These are phyloP conservation scores for Hestina assimilis DNA, from an alignment of 1,140 invertebrate genomes.

Conservation along the genomic window DNA sequence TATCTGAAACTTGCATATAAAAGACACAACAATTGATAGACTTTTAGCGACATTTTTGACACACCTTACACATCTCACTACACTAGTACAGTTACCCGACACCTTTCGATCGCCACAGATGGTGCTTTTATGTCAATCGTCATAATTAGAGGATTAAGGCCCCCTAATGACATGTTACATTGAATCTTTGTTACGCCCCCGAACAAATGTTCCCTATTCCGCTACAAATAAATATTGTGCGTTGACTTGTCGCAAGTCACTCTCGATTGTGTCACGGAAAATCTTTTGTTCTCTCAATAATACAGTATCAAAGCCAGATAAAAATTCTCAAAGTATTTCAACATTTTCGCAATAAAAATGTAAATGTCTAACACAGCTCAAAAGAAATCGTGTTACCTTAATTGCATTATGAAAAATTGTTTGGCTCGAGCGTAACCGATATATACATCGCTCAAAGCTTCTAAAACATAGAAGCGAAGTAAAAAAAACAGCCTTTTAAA, in stretches of 20 bases:
- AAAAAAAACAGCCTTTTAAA: constrained; percentile 74
- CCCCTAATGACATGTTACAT: constrained; percentile 74
- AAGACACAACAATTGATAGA: background rate
- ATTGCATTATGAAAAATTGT: constrained; percentile 57
- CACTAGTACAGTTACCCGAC: constrained; percentile 54
- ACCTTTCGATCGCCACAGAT: constrained; percentile 69
- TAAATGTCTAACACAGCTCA: background rate
- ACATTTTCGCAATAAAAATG: background rate
- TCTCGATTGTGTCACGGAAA: constrained; percentile 31
- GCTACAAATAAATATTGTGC: constrained; percentile 61
- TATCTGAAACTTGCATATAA: background rate
- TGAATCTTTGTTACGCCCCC: constrained; percentile 67
- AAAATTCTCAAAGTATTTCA: background rate
- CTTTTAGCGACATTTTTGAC: background rate
- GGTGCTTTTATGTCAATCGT: constrained; percentile 75
- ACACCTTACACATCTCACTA: background rate
- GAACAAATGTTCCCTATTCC: constrained; percentile 61
- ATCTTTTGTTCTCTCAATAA: constrained; percentile 17
- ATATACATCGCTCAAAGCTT: constrained; percentile 63
- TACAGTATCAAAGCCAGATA: constrained; percentile 8
- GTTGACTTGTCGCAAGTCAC: constrained; percentile 54
- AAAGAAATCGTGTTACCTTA: constrained; percentile 40
- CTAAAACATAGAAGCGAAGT: constrained; percentile 60
- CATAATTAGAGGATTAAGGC: constrained; percentile 74
- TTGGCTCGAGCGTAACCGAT: constrained; percentile 64